Evolutionary conservation across 2,113 vertebrate genomes (phyloP).

Genomic region (Campylorhamphus procurvoides): DNA sequence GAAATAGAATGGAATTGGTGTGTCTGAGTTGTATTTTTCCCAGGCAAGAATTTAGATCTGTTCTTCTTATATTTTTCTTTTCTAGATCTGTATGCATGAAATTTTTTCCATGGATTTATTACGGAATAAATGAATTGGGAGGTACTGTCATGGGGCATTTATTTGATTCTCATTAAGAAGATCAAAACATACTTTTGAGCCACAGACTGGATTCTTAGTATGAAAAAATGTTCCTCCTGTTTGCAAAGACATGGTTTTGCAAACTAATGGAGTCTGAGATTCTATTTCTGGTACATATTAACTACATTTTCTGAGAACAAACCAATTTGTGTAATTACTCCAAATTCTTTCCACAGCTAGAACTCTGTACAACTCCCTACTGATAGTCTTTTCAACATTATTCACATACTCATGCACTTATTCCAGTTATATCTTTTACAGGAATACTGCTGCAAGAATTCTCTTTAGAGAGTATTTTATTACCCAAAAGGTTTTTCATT

Average conservation of each 20-base stretch:
- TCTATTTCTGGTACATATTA: slow-evolving; percentile 30
- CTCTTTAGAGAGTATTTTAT: background rate
- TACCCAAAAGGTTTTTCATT: background rate
- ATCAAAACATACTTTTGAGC: slow-evolving; percentile 31
- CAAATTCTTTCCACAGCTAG: slow-evolving; percentile 16
- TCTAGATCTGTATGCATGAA: background rate
- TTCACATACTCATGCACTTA: background rate
- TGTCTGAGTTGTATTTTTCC: background rate
- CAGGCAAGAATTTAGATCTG: background rate
- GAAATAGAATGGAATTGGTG: background rate
- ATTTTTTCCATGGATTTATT: background rate
- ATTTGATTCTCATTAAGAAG: slow-evolving; percentile 25
- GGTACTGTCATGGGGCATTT: background rate
- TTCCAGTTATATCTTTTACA: background rate
- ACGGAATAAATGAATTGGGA: slow-evolving; percentile 18
- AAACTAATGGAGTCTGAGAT: background rate
- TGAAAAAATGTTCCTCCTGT: background rate
- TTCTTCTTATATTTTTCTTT: background rate
- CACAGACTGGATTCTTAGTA: background rate
- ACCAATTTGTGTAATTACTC: background rate
- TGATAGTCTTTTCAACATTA: background rate
- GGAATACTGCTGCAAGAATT: background rate
- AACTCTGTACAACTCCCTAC: background rate
- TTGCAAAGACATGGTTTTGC: background rate
- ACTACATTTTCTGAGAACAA: slow-evolving; percentile 30